A percentile compares a stretch with the other conserved stretches of the same genome.
These are phyloP conservation scores for Papilio gigon DNA, from an alignment of 2,888 invertebrate genomes.

Conservation along the genomic window DNA sequence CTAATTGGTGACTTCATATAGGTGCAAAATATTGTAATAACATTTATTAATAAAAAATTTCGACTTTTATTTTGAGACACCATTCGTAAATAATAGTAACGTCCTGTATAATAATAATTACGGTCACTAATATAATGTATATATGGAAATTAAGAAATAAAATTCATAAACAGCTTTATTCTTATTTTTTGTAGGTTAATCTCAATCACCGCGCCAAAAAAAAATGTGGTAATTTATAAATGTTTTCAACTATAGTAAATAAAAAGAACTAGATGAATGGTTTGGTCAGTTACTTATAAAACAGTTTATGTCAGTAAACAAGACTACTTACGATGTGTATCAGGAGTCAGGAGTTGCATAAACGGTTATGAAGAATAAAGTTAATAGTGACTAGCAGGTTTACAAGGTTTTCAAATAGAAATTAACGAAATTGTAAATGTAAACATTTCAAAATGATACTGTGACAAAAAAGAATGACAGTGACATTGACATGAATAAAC, in stretches of 20 bases:
- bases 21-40: not conserved
- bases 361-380: no score
- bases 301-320: not conserved
- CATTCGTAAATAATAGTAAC: no score
- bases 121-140: no score
- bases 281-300: not conserved
- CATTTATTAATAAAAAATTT: not conserved
- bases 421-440: not conserved
- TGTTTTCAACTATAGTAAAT: not conserved
- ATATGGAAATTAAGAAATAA: no score
- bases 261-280: not conserved
- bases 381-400: not conserved
- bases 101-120: no score
- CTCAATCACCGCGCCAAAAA: not conserved
- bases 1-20: not conserved
- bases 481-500: not conserved
- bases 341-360: not conserved
- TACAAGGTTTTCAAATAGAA: constrained; percentile 2
- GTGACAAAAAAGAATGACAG: not conserved
- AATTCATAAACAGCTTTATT: no score
- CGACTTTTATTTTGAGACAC: not conserved
- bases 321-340: constrained; percentile 5
- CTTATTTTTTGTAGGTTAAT: no score
- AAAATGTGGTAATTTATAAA: not conserved
- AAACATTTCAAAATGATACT: constrained; percentile 29